Evolutionary conservation across 2,888 invertebrate species (phyloP).

Genomic region (Scrobipalpa costella): DNA sequence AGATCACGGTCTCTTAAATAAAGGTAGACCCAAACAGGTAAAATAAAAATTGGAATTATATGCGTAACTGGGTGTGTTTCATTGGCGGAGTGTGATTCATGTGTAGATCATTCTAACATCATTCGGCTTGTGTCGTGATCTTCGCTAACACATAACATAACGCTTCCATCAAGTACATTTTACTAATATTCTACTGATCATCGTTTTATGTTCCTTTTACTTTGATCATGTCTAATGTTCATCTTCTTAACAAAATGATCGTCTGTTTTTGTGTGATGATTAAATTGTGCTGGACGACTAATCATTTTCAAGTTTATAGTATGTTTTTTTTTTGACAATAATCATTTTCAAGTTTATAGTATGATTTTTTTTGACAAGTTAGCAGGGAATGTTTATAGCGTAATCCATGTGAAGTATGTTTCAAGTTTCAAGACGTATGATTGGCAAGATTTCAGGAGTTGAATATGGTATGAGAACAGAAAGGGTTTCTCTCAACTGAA

Average conservation of each 20-base stretch:
- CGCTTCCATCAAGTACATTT: constrained; percentile 59
- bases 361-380: background rate
- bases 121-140: constrained; percentile 61
- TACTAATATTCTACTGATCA: constrained; percentile 28
- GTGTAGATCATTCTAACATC: constrained; percentile 44
- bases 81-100: constrained; percentile 25
- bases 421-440: no score
- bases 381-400: background rate
- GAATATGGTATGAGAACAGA: no score
- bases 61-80: background rate
- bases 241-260: background rate
- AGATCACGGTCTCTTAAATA: background rate
- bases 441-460: no score
- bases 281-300: background rate
- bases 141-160: constrained; percentile 58
- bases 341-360: background rate
- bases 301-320: background rate
- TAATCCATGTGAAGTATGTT: no score
- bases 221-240: background rate
- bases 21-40: background rate
- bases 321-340: background rate
- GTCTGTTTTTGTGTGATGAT: background rate
- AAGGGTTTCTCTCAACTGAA: no score
- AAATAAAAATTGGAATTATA: background rate
- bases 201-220: constrained; percentile 1